Evolutionary conservation across 2,113 vertebrate genomes (phyloP), one percentile per base, ranked within the genome.

Genomic region (Corythoichthys haematopterus): DNA sequence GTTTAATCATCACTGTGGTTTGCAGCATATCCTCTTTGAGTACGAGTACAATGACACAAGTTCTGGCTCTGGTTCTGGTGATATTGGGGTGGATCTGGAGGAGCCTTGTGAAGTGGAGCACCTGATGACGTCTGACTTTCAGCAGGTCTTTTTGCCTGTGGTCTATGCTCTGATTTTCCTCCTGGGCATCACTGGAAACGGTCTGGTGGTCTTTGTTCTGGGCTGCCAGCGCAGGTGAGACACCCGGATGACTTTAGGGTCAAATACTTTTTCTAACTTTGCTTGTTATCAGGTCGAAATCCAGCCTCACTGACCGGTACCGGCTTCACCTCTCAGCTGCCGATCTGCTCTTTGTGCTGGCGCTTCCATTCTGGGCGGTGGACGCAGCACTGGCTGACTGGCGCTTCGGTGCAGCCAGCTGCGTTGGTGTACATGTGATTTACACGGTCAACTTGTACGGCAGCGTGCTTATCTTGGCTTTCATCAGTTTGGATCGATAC

Each of bases 371-470:
- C 91, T 99, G 97, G 97, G 95, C 96, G 0, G 94, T 94, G 65
- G 95, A 99, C 53, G 94, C 95, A 0, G 93, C 92, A 51, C 35
- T 87, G 75, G 88, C 90, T 11, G 86, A 92, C 84, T 99, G 97
- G 97, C 92, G 93, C 75, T 98, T 98, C 0, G 96, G 96, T 7
- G 88, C 90, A 0, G 87, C 91, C 58, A 82, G 95, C 28, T 99
- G 97, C 79, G 92, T 96, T 45, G 88, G 92, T 0, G 92, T 98
- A 59, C 95, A 99, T 14, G 91, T 94, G 70, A 96, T 99, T 80
- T 97, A 99, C 84, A 98, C 96, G 0, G 94, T 99, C 77, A 98
- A 98, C 87, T 92, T 99, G 65, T 99, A 99, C 6, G 94, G 96
- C 88, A 99, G 96, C 38, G 96, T 98, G 66, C 92, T 99, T 69